phyloP scores from a whole-genome alignment of 1,140 invertebrate genomes.

The Fopius arisanus region DNA sequence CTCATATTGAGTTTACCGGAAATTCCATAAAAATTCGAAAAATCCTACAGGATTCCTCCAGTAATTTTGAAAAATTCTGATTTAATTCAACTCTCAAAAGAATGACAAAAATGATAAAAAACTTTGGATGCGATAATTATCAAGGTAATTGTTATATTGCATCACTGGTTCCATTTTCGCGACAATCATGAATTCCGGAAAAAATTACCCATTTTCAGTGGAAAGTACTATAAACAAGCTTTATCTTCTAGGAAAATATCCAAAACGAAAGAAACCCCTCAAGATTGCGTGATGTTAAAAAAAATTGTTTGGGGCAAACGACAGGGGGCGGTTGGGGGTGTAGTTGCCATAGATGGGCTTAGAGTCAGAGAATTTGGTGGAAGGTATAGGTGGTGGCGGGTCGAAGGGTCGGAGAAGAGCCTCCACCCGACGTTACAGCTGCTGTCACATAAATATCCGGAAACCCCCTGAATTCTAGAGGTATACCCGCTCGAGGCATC shows the following conservation, averaged over 20 bases:
- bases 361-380: conserved; percentile 20
- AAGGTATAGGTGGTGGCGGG: conserved; percentile 7
- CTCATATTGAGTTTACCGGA: no score
- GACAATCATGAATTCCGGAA: not conserved
- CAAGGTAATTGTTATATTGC: no score
- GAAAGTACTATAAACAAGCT: not conserved
- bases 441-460: conserved; percentile 45
- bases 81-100: no score
- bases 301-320: conserved; percentile 15
- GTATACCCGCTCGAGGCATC: conserved; percentile 16
- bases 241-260: not conserved
- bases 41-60: no score
- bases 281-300: conserved; percentile 18
- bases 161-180: not conserved
- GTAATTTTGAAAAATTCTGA: no score
- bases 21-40: no score
- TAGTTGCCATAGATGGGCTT: conserved; percentile 14
- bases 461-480: conserved; percentile 40
- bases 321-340: not conserved
- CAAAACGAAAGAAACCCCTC: conserved; percentile 2
- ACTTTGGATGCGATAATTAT: no score
- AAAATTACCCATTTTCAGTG: not conserved
- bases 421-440: conserved; percentile 36
- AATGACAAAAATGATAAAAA: no score
- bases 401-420: conserved; percentile 21